These are phyloP conservation scores for Drosophila monieri DNA, from an alignment of 2,888 invertebrate genomes.

Conservation along the genomic window DNA sequence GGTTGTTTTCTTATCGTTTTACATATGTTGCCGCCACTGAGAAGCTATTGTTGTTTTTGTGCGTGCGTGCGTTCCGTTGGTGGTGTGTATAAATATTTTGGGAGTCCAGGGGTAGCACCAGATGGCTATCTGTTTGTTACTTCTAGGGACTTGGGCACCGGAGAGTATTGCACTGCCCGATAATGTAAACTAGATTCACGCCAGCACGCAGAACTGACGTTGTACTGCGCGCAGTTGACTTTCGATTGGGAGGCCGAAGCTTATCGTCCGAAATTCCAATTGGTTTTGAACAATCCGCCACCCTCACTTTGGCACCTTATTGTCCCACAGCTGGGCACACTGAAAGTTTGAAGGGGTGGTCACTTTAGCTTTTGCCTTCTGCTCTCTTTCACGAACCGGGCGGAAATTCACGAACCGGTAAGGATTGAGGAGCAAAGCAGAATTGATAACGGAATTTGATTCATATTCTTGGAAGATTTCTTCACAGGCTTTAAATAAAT, in stretches of 20 bases:
- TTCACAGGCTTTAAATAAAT: too few relatives aligned
- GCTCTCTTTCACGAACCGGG: too few relatives aligned
- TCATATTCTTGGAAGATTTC: too few relatives aligned
- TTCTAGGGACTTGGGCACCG: background rate
- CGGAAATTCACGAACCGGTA: too few relatives aligned
- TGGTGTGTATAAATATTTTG: conserved; percentile 65
- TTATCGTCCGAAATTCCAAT: background rate
- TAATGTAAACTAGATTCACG: too few relatives aligned
- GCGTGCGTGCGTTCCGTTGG: conserved; percentile 32
- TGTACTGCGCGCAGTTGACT: too few relatives aligned
- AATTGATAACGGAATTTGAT: too few relatives aligned
- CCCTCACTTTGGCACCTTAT: background rate
- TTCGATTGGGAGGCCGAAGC: background rate
- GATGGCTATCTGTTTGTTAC: background rate
- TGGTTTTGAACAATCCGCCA: background rate
- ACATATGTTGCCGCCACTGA: conserved; percentile 70
- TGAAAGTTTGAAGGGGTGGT: too few relatives aligned
- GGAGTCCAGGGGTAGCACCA: conserved; percentile 38
- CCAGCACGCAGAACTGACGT: too few relatives aligned
- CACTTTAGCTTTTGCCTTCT: too few relatives aligned
- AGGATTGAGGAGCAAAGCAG: too few relatives aligned
- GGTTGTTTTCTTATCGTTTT: conserved; percentile 53
- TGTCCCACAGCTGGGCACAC: background rate
- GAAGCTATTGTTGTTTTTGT: conserved; percentile 10
- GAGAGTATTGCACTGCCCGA: too few relatives aligned